Evolutionary conservation across 2,113 vertebrate species (phyloP), one percentile per base, ranked within the genome.

Genomic region (Microcebus ravelobensis): DNA sequence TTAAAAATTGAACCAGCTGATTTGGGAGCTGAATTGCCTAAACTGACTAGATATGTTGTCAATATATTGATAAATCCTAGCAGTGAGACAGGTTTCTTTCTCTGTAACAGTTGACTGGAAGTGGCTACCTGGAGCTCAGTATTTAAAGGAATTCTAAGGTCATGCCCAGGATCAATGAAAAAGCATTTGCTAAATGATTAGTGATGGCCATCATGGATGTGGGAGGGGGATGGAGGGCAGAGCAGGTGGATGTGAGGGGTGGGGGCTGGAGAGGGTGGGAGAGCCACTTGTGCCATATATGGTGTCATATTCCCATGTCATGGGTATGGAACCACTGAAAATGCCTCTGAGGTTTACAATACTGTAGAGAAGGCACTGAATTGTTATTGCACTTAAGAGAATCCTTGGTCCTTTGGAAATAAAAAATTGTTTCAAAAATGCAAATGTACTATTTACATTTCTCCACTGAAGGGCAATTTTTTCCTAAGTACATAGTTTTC

Each of bases 361-460:
- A 17, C 5, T 70, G 59, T 36, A 59, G 1, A 42, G 14, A 68
- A 21, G 61, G 13, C 17, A 48, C 59, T 39, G 20, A 39, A 79
- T 88, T 57, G 77, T 12, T 55, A 7, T 61, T 42, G 55, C 29
- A 82, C 29, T 29, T n/a, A 50, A 89, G 61, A 36, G 55, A 92
- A 77, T 59, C 42, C n/a, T 68, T 79, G n/a, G 18, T 50, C 48
- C 23, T 95, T 11, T 21, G 25, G 39, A 57, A 82, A 93, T 68
- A 65, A 85, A 94, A 82, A 29, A 50, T 45, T 34, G 0, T 79
- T 96, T 89, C 71, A 70, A 25, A 94, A 80, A 91, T 87, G 7
- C 90, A 97, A 95, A 97, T 34, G 39, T 70, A 83, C 74, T 94
- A 97, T 95, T 95, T 83, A 87, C 93, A 95, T 18, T 79, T 70